These are phyloP conservation scores for Tokudaia muenninki DNA, from an alignment of 2,797 vertebrate genomes.

Conservation along the genomic window DNA sequence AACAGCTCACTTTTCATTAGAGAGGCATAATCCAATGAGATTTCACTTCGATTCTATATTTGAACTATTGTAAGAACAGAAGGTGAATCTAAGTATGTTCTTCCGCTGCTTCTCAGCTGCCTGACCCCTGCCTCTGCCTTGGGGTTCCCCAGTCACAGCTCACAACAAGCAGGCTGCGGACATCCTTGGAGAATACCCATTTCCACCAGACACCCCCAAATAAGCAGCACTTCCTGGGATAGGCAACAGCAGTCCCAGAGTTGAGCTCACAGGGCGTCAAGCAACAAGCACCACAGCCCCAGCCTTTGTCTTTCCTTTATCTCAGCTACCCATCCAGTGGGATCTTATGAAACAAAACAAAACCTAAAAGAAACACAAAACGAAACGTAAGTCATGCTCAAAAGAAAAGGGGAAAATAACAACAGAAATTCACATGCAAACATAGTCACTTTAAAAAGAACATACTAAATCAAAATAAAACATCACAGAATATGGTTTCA, in stretches of 20 bases:
- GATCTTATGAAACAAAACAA: slow-evolving; percentile 99
- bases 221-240: slow-evolving; percentile 84
- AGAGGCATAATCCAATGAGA: slow-evolving; percentile 69
- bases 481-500: slow-evolving; percentile 82
- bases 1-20: slow-evolving; percentile 78
- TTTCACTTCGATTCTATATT: slow-evolving; percentile 80
- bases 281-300: slow-evolving; percentile 88
- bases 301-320: slow-evolving; percentile 90
- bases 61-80: slow-evolving; percentile 78
- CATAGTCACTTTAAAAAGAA: slow-evolving; percentile 80
- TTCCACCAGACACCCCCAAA: slow-evolving; percentile 85
- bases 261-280: slow-evolving; percentile 86
- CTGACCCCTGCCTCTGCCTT: slow-evolving; percentile 79
- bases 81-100: slow-evolving; percentile 84
- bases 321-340: slow-evolving; percentile 96
- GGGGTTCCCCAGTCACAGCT: slow-evolving; percentile 82
- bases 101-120: slow-evolving; percentile 85
- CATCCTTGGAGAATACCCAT: slow-evolving; percentile 81
- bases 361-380: slow-evolving; percentile 97
- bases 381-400: slow-evolving; percentile 90
- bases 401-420: slow-evolving; percentile 84
- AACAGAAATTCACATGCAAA: slow-evolving; percentile 86
- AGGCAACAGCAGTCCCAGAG: slow-evolving; percentile 86
- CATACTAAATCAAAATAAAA: slow-evolving; percentile 83
- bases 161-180: slow-evolving; percentile 74